phyloP scores from a whole-genome alignment of 2,888 invertebrate genomes.

The Amblyteles armatorius region DNA sequence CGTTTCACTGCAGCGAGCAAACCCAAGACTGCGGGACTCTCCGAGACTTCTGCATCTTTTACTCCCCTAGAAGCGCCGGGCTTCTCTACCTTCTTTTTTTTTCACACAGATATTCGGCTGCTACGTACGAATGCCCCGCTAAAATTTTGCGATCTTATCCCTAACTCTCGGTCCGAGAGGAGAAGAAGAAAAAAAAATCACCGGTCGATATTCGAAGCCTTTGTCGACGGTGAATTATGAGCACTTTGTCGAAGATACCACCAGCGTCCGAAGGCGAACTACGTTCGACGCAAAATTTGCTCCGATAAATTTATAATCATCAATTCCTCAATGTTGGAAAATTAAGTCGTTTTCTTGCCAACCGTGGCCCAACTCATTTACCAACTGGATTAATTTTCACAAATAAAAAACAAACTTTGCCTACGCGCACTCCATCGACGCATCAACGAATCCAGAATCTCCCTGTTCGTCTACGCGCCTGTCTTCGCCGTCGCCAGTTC shows the following conservation, averaged over 20 bases:
- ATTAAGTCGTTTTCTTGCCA: neutral
- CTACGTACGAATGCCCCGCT: too few species aligned
- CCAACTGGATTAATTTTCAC: neutral
- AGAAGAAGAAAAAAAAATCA: too few species aligned
- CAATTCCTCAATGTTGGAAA: neutral
- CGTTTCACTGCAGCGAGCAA: constrained; percentile 64
- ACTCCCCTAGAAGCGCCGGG: neutral
- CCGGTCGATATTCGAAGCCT: too few species aligned
- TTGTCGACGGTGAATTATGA: too few species aligned
- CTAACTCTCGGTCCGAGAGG: too few species aligned
- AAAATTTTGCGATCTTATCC: too few species aligned
- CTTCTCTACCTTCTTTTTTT: constrained; percentile 5
- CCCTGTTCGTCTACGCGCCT: neutral
- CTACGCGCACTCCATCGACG: neutral
- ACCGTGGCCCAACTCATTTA: neutral
- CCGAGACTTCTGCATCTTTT: constrained; percentile 54
- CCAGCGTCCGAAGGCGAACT: too few species aligned
- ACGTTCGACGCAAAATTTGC: neutral
- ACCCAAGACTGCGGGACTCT: constrained; percentile 44
- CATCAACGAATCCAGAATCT: neutral
- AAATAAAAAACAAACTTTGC: neutral
- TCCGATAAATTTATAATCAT: neutral
- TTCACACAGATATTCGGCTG: too few species aligned
- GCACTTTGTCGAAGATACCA: too few species aligned
- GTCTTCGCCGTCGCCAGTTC: too few species aligned